Evolutionary conservation across 2,797 vertebrate genomes (phyloP), one percentile per base, ranked within the genome.

Genomic region (Emydoidea blandingii): DNA sequence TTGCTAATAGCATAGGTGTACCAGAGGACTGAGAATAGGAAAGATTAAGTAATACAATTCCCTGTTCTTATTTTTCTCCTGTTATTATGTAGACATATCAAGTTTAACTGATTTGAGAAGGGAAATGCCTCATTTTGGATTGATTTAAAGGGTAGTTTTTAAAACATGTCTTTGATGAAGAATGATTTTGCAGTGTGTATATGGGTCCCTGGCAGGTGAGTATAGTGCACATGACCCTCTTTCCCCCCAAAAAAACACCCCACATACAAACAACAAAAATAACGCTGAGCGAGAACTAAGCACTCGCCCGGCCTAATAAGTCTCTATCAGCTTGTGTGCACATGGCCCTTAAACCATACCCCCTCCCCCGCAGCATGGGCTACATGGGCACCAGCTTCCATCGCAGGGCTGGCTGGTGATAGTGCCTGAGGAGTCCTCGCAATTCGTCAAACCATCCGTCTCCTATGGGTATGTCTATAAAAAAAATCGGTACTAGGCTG

Each of bases 141-240:
- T 74, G 72, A 25, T 72, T 72, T 41, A 21, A 72, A 72, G n/a
- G 19, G 8, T 62, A 62, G 12, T 31, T 16, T 62, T 62, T 16
- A 62, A 62, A 62, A 62, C 14, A 31, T 15, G 12, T 62, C 6
- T 31, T 62, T 34, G 59, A 62, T 34, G 29, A 62, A 62, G 31
- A 62, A 34, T 62, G 59, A 62, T 62, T 62, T 62, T 54, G 31
- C 12, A 62, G 29, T 16, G 12, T 34, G 31, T 62, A 62, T 34
- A 54, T 54, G 1, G 21, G 3, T 6, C 27, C n/a, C 53, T 10
- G 16, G 4, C 4, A 21, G 54, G 10, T 1, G n/a, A 37, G n/a
- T 31, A n/a, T 11, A 10, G 65, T 44, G 49, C 7, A 34, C 49
- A 41, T 16, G 44, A 31, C 47, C 44, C 25, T 4, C 23, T 29